phyloP scores from a whole-genome alignment of 2,113 vertebrate genomes.

The Dipodomys spectabilis region DNA sequence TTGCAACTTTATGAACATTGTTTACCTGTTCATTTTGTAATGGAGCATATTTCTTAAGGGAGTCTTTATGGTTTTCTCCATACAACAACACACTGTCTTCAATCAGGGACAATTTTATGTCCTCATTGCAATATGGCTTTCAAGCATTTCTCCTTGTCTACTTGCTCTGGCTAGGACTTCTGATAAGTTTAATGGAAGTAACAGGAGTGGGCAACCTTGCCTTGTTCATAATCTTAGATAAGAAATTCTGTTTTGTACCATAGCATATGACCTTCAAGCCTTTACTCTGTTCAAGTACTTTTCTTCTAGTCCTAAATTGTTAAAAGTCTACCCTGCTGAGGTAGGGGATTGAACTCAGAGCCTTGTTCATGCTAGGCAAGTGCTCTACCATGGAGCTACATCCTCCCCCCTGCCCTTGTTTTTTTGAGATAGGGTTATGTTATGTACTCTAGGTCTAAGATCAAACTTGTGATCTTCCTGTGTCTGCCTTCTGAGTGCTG shows the following conservation, averaged over 20 bases:
- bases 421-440: no score
- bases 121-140: neutral
- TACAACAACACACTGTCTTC: neutral
- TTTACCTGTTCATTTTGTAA: neutral
- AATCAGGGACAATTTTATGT: neutral
- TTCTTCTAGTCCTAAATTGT: neutral
- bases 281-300: neutral
- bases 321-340: no score
- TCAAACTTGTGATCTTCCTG: no score
- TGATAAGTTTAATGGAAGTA: neutral
- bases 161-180: neutral
- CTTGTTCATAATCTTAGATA: neutral
- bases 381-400: no score
- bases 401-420: no score
- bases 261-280: neutral
- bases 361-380: neutral
- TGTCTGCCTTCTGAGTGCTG: no score
- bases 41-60: no score
- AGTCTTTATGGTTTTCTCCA: neutral
- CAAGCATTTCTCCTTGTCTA: neutral
- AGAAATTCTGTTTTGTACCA: neutral
- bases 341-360: neutral
- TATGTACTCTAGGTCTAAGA: no score
- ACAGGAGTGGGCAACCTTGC: neutral
- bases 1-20: neutral